Percentiles rank a stretch among this genome's conserved stretches.
phyloP scores from a whole-genome alignment of 1,140 invertebrate genomes.

The Phthorimaea operculella region DNA sequence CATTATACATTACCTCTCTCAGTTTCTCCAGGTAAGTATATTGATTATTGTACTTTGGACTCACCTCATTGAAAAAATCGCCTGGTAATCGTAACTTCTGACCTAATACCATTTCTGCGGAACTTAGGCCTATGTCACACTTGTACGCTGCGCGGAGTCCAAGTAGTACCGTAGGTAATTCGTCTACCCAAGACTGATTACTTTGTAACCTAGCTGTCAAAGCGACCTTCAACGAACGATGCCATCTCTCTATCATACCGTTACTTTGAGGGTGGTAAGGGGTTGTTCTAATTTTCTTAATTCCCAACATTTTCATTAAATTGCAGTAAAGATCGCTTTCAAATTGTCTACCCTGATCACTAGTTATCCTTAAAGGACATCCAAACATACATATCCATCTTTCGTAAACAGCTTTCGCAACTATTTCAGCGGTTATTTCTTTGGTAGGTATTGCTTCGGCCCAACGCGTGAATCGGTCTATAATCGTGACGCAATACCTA shows the following conservation, averaged over 20 bases:
- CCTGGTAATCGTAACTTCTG: slow-evolving; percentile 6
- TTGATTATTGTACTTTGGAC: neutral
- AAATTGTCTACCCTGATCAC: slow-evolving; percentile 36
- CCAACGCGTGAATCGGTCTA: slow-evolving; percentile 37
- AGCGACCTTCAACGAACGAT: slow-evolving; percentile 43
- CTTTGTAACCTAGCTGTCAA: slow-evolving; percentile 14
- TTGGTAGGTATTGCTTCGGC: slow-evolving; percentile 25
- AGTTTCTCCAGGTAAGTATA: neutral
- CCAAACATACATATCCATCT: slow-evolving; percentile 49
- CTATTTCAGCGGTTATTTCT: slow-evolving; percentile 37
- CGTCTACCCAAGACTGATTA: slow-evolving; percentile 18
- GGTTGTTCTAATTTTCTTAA: slow-evolving; percentile 17
- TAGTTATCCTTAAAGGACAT: slow-evolving; percentile 25
- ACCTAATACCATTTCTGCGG: slow-evolving; percentile 15
- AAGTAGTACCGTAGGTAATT: slow-evolving; percentile 27
- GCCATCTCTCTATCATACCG: slow-evolving; percentile 34
- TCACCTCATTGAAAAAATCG: slow-evolving; percentile 1
- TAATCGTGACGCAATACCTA: slow-evolving; percentile 21
- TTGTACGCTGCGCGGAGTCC: slow-evolving; percentile 15
- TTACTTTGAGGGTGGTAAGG: slow-evolving; percentile 40
- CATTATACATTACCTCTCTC: neutral
- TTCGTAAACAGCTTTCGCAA: slow-evolving; percentile 34
- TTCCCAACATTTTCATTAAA: slow-evolving; percentile 17
- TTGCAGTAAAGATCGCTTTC: slow-evolving; percentile 24
- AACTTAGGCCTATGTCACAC: slow-evolving; percentile 15